These are phyloP conservation scores for Scaptomyza cyrtandrae DNA, from an alignment of 2,888 invertebrate species.

Conservation along the genomic window DNA sequence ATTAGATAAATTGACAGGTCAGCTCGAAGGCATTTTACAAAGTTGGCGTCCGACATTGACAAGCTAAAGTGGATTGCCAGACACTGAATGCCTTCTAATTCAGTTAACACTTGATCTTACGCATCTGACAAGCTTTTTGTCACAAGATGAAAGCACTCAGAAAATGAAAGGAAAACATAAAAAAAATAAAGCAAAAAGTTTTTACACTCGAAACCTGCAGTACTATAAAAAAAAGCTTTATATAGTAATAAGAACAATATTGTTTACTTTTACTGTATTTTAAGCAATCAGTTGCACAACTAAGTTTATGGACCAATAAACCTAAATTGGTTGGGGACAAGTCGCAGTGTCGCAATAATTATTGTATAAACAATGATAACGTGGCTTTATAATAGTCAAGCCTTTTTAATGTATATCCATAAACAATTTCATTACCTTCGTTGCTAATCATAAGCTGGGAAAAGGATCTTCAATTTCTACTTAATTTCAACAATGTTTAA, in stretches of 20 bases:
- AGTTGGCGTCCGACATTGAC: not conserved
- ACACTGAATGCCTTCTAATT: constrained; percentile 8
- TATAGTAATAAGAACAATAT: not conserved
- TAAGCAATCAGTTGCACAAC: not conserved
- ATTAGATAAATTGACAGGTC: constrained; percentile 18
- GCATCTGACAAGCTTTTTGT: not conserved
- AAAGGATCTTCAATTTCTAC: not conserved
- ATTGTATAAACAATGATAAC: constrained; percentile 18
- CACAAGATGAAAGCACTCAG: not conserved
- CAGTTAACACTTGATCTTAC: constrained; percentile 1
- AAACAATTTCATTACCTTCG: constrained; percentile 1
- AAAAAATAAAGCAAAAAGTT: not conserved
- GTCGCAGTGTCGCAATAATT: constrained; percentile 16
- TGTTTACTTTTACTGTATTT: constrained; percentile 1
- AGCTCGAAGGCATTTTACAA: constrained; percentile 3
- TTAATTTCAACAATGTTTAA: constrained; percentile 1
- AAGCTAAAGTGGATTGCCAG: not conserved
- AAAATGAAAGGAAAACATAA: not conserved
- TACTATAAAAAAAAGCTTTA: not conserved
- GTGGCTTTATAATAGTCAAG: not conserved
- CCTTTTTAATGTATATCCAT: not conserved
- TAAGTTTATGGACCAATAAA: not conserved
- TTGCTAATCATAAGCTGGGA: not conserved
- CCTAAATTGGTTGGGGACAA: not conserved
- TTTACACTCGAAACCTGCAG: not conserved